Evolutionary conservation across 2,888 invertebrate genomes (phyloP), one percentile per base, ranked within the genome.

Genomic region (Epinotia brunnichana): DNA sequence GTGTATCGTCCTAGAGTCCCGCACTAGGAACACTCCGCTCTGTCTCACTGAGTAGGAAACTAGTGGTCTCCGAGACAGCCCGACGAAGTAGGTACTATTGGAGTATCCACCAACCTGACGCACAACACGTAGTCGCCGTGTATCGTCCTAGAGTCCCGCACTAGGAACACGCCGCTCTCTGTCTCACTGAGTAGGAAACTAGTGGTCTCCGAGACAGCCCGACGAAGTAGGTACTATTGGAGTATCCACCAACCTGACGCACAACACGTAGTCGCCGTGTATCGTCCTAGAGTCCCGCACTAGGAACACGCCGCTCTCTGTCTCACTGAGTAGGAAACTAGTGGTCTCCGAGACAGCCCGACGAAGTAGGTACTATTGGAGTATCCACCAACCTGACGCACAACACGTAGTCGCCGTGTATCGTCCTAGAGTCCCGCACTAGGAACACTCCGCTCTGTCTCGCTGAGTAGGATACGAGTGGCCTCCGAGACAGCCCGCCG

Each of bases 361-460:
- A 4, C 57, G 19, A 1, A 17, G n/a, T n/a, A n/a, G n/a, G 19
- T 54, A 19, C 15, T 13, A 44, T 3, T 13, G 3, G 41, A 3
- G 11, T 11, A 39, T 10, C 11, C 7, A 13, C 88, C 87, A 90
- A 97, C 97, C 97, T 96, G 76, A 99, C 99, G 90, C 98, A 98
- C 67, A 99, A 93, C 11, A 99, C 48, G 48, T 48, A 48, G 48
- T 48, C 48, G n/a, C 48, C 99, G 74, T 95, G 95, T 87, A 98
- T 98, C 44, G 98, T 97, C 80, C 96, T 96, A 84, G 98, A 98
- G 89, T 99, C 98, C 76, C 99, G 94, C 21, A 99, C 98, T 75
- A 99, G 95, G 93, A 99, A 99, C 11, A 98, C 97, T 13, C 99
- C 97, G 96, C 88, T 98, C 98, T 70, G 96, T 95, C 89, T 98